Evolutionary conservation across 2,888 invertebrate species (phyloP).

Genomic region (Aromia moschata): DNA sequence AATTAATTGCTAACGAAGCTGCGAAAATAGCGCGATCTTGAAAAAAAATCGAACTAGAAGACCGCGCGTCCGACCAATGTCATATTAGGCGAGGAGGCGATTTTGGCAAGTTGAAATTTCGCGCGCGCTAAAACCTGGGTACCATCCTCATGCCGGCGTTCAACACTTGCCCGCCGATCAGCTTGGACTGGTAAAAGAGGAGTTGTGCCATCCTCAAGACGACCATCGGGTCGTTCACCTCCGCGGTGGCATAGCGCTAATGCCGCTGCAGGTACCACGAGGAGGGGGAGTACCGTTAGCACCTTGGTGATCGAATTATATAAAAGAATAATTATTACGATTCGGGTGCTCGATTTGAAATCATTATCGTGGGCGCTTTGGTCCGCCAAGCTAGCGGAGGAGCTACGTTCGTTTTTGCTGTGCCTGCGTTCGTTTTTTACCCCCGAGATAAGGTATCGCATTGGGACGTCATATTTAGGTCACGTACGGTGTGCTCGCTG

Average conservation of each 20-base stretch:
- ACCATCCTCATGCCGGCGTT: conserved; percentile 57
- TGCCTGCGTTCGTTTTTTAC: neutral
- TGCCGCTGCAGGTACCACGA: conserved; percentile 56
- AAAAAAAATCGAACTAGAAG: neutral
- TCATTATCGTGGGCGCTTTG: neutral
- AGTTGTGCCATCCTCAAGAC: conserved; percentile 58
- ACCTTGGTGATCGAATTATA: conserved; percentile 58
- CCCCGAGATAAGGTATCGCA: neutral
- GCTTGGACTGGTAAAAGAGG: conserved; percentile 57
- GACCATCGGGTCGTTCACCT: conserved; percentile 58
- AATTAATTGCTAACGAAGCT: conserved; percentile 8
- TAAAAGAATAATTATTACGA: conserved; percentile 50
- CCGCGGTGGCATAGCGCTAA: conserved; percentile 52
- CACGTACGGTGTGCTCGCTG: too few species aligned
- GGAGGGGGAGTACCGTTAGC: conserved; percentile 61
- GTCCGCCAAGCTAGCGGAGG: neutral
- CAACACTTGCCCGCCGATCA: conserved; percentile 56
- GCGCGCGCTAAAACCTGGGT: conserved; percentile 53
- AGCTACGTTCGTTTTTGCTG: too few species aligned
- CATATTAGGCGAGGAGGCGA: conserved; percentile 13
- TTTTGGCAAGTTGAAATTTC: neutral
- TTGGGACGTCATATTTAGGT: neutral
- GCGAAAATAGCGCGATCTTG: conserved; percentile 1
- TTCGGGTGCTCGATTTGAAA: conserved; percentile 44
- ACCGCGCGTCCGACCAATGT: neutral